Evolutionary conservation across 1,140 invertebrate genomes (phyloP).

Genomic region (Leptestheria dahalacensis): DNA sequence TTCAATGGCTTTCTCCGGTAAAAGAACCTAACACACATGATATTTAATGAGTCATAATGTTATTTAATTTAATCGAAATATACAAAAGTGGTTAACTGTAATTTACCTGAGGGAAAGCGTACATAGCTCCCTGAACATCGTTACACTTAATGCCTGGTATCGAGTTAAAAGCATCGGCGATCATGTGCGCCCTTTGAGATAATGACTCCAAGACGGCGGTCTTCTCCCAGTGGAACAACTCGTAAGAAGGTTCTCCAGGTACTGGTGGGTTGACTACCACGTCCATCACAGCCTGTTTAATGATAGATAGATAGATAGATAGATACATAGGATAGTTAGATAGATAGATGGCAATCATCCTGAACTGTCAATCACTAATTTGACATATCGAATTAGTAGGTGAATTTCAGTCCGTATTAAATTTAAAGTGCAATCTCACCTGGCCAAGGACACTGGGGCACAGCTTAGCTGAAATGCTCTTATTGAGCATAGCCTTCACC

Average conservation of each 20-base stretch:
- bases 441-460: constrained; percentile 60
- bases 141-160: constrained; percentile 73
- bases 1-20: constrained; percentile 55
- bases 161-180: constrained; percentile 77
- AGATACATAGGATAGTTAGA: no score
- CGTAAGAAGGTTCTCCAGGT: constrained; percentile 66
- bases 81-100: background rate
- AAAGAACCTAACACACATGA: background rate
- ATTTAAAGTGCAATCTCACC: no score
- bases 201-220: constrained; percentile 60
- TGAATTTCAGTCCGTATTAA: no score
- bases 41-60: background rate
- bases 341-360: no score
- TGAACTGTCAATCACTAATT: no score
- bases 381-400: no score
- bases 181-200: constrained; percentile 57
- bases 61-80: background rate
- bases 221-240: constrained; percentile 61
- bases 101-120: constrained; percentile 67
- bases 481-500: constrained; percentile 73
- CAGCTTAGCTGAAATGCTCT: constrained; percentile 83
- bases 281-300: constrained; percentile 43
- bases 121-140: constrained; percentile 86
- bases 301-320: background rate
- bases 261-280: constrained; percentile 64